Base-by-base conservation (phyloP, 2,113 vertebrate species). In the Salvelinus fontinalis region DNA sequence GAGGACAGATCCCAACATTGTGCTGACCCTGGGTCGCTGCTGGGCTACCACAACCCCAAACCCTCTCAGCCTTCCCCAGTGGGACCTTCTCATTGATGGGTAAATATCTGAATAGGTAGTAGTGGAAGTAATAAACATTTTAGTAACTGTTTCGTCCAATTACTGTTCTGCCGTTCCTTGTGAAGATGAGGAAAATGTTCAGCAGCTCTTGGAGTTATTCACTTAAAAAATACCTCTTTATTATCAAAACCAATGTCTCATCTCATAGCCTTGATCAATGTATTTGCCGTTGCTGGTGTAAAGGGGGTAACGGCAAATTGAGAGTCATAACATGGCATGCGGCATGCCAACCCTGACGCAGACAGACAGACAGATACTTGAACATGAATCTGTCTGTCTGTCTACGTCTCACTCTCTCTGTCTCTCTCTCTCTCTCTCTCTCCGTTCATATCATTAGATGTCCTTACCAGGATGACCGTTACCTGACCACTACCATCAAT, bases 21-120 rank as follows among this genome's bases (percentile, higher is more conserved):
- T 86, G 69, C 81, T 94, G 59, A 87, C 83, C 39, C 81, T 94
- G 80, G 89, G 92, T 60, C 84, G 80, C 75, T 93, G 93, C 80
- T 94, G 93, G 93, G 86, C 91, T 72, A 93, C 92, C 0, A 29
- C 86, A 3, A 67, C 9, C 2, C 70, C 87, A 0, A 79, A 84
- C 44, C 78, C 89, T 16, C 4, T 74, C 3, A 84, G 88, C 26
- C 13, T 83, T 14, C 92, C 91, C 26, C 91, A 92, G 75, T 93
- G 93, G 93, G 91, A 92, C 69, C 85, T 94, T 24, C 75, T 93
- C 16, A 7, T 86, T 60, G 12, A 91, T 7, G 92, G 92, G 92
- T 94, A 90, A 62, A 22, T 13, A 31, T 57, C 54, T 44, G 39
- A 44, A 44, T 44, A 11, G 9, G 39, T 44, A 44, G 39, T 44